A percentile compares a stretch with the other conserved stretches of the same genome.
Conservation (phyloP, 2,113 vertebrate species). For the Pelusios castaneus region DNA sequence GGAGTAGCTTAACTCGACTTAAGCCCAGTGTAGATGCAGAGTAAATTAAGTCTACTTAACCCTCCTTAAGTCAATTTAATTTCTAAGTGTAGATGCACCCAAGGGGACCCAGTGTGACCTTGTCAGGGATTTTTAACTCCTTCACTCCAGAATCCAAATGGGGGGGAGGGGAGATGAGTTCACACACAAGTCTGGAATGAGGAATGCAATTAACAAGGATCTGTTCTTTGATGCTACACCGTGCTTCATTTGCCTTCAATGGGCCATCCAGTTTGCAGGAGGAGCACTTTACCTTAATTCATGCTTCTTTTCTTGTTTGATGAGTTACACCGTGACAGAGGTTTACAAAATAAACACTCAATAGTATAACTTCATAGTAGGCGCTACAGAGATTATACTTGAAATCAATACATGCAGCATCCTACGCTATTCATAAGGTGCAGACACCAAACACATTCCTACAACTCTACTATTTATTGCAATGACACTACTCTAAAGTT, state of each 20-base stretch:
- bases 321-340: no score
- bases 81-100: no score
- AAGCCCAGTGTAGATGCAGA: no score
- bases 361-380: background rate
- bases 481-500: background rate
- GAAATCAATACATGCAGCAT: background rate
- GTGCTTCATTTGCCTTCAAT: background rate
- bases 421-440: background rate
- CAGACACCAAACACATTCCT: background rate
- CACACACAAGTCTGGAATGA: no score
- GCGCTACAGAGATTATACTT: background rate
- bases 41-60: no score
- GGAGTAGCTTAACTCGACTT: no score
- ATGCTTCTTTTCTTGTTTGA: background rate
- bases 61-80: no score
- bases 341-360: background rate
- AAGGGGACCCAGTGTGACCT: no score
- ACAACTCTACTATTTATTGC: background rate
- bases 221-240: background rate
- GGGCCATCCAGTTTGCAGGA: background rate
- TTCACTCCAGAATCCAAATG: no score
- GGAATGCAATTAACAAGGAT: no score
- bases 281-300: background rate
- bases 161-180: no score
- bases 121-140: no score